phyloP scores from a whole-genome alignment of 1,140 invertebrate species.

The Argopecten irradians region DNA sequence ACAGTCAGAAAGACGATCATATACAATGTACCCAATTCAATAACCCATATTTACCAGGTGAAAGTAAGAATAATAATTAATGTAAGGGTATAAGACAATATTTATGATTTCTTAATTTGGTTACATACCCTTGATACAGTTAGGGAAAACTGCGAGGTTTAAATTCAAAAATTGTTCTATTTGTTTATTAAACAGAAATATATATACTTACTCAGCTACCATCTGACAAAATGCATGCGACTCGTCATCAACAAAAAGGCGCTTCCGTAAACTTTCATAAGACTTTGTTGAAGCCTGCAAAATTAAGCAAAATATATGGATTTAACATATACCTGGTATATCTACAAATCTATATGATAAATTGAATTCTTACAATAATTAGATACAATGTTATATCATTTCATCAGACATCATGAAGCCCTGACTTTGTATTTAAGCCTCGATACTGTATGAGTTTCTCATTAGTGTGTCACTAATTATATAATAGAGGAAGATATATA shows the following conservation, averaged over 20 bases:
- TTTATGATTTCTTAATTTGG: not conserved
- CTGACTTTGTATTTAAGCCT: too few species aligned
- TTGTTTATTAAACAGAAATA: not conserved
- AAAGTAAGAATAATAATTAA: not conserved
- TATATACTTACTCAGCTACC: conserved; percentile 69
- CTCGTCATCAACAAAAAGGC: conserved; percentile 71
- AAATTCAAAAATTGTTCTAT: not conserved
- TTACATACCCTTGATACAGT: not conserved
- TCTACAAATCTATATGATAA: not conserved
- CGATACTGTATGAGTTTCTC: too few species aligned
- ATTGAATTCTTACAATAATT: conserved; percentile 24
- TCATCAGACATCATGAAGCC: too few species aligned
- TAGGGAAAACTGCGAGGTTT: not conserved
- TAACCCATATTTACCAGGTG: not conserved
- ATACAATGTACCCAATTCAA: not conserved
- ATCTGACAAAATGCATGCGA: conserved; percentile 71
- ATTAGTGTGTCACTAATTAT: too few species aligned
- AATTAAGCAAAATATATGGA: not conserved
- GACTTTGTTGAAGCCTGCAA: conserved; percentile 33
- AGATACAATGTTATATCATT: too few species aligned
- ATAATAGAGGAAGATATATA: too few species aligned
- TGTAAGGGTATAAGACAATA: not conserved
- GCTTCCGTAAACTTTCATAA: conserved; percentile 65
- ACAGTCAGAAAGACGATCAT: too few species aligned
- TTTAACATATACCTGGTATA: not conserved